Conservation (phyloP, 37 sponge, comb jelly and placozoan genomes). For the Haliclona indistincta region DNA sequence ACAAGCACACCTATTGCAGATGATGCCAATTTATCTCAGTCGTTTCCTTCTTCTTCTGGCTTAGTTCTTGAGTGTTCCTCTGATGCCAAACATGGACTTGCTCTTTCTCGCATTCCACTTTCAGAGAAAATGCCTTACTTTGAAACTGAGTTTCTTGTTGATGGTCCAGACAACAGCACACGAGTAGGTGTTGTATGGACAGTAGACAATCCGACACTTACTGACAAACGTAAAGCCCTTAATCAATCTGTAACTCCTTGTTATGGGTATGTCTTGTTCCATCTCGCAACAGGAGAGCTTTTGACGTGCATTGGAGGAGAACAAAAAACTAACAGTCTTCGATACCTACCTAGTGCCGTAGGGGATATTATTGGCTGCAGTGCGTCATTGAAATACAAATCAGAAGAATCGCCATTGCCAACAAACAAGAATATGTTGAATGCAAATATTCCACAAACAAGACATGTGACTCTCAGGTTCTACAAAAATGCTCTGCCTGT, state of each 20-base stretch:
- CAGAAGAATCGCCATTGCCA: constrained; percentile 10
- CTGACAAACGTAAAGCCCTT: too few species aligned
- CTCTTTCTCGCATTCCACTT: constrained; percentile 34
- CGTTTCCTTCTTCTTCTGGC: too few species aligned
- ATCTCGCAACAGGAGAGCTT: constrained; percentile 3
- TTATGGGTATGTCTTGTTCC: constrained; percentile 34
- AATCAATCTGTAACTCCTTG: constrained; percentile 31
- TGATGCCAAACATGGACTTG: constrained; percentile 15
- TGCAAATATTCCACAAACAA: too few species aligned
- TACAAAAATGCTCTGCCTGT: constrained; percentile 37
- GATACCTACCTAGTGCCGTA: background rate
- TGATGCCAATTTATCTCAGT: too few species aligned
- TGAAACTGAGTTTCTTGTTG: constrained; percentile 47
- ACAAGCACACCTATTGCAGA: too few species aligned
- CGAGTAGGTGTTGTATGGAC: constrained; percentile 45
- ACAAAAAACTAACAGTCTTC: background rate
- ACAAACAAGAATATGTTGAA: background rate
- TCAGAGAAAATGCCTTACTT: constrained; percentile 60
- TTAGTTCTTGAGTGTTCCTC: background rate
- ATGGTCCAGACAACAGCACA: background rate
- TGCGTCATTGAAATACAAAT: constrained; percentile 27
- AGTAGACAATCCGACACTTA: constrained; percentile 19
- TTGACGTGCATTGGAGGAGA: background rate
- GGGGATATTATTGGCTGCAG: constrained; percentile 80
- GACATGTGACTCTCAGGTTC: constrained; percentile 25